These are phyloP conservation scores for Peromyscus californicus DNA, from an alignment of 2,113 vertebrate species.

Conservation along the genomic window DNA sequence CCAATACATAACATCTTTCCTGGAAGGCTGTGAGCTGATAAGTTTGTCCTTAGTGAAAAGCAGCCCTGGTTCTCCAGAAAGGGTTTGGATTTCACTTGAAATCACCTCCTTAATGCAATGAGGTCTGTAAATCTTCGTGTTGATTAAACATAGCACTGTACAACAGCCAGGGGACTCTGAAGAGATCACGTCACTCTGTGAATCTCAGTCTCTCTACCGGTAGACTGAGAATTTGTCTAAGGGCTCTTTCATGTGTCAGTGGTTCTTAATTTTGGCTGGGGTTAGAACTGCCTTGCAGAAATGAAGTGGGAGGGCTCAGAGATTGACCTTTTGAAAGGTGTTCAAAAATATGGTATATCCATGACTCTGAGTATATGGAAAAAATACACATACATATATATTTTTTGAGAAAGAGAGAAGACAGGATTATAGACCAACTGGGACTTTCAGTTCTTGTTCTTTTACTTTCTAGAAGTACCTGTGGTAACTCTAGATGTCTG, in stretches of 20 bases:
- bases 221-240: background rate
- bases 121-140: background rate
- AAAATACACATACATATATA: too few relatives aligned
- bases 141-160: background rate
- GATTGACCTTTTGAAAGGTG: background rate
- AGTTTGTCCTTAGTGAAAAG: background rate
- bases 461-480: background rate
- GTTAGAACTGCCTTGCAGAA: background rate
- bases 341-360: background rate
- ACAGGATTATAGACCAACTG: background rate
- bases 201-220: background rate
- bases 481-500: background rate
- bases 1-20: background rate
- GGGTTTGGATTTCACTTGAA: background rate
- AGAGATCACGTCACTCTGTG: background rate
- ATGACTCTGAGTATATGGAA: background rate
- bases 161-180: background rate
- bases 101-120: background rate
- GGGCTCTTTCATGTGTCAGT: background rate
- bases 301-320: background rate
- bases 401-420: background rate
- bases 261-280: background rate
- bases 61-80: background rate
- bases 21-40: background rate
- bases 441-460: background rate